Evolutionary conservation across 1,140 invertebrate genomes (phyloP).

Genomic region (Manduca sexta): DNA sequence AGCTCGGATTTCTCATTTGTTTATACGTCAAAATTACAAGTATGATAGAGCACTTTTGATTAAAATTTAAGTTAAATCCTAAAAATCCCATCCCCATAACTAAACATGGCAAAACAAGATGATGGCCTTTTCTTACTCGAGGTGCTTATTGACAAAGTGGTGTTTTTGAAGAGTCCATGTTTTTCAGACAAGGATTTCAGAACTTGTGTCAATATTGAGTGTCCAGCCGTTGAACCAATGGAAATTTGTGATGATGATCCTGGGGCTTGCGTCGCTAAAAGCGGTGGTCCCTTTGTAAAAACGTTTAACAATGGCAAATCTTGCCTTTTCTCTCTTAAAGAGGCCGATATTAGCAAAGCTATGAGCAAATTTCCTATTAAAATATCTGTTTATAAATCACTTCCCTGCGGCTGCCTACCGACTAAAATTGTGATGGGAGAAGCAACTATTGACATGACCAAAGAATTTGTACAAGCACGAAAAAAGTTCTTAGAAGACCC

Average conservation of each 20-base stretch:
- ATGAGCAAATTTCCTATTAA: conserved; percentile 59
- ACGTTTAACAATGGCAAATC: conserved; percentile 73
- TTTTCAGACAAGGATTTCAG: conserved; percentile 64
- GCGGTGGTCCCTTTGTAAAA: conserved; percentile 48
- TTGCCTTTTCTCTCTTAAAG: conserved; percentile 71
- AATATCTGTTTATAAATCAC: conserved; percentile 44
- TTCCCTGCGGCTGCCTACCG: conserved; percentile 57
- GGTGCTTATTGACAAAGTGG: conserved; percentile 72
- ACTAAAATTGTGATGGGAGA: conserved; percentile 58
- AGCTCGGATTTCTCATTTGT: conserved; percentile 35
- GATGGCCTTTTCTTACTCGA: conserved; percentile 75
- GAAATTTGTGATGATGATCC: conserved; percentile 74
- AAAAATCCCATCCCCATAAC: conserved; percentile 50
- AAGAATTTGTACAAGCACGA: conserved; percentile 58
- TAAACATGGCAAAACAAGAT: conserved; percentile 63
- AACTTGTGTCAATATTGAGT: conserved; percentile 70
- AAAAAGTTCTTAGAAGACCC: conserved; percentile 57
- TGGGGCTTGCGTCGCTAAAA: conserved; percentile 40
- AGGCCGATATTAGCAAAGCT: conserved; percentile 56
- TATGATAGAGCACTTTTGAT: conserved; percentile 30
- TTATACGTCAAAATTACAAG: conserved; percentile 46
- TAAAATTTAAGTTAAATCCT: conserved; percentile 34
- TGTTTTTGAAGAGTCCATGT: conserved; percentile 57
- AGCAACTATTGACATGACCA: conserved; percentile 62
- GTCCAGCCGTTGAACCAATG: conserved; percentile 66